Percentiles rank a stretch among this genome's conserved stretches.
Evolutionary conservation across 2,888 invertebrate genomes (phyloP).

Genomic region (Polietes domitor): DNA sequence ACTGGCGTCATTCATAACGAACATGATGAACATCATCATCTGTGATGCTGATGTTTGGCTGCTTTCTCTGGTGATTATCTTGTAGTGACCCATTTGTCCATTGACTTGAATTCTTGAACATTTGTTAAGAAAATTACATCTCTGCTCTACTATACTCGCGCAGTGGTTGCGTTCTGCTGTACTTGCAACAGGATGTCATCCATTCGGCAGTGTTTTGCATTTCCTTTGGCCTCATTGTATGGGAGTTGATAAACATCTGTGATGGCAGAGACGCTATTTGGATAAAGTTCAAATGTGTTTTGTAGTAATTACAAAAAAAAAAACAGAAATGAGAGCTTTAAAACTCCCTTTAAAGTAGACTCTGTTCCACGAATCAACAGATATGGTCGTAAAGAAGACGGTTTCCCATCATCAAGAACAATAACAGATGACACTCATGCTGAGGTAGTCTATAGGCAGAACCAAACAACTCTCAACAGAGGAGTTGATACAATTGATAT

Average conservation of each 20-base stretch:
- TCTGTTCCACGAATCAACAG: not conserved
- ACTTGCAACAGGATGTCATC: not conserved
- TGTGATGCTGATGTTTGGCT: not conserved
- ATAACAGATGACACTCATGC: no score
- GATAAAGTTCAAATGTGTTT: not conserved
- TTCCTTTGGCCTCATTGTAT: not conserved
- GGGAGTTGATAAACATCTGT: not conserved
- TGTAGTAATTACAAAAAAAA: no score
- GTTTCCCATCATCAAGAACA: no score
- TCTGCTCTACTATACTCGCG: not conserved
- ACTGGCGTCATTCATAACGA: not conserved
- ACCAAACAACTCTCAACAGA: no score
- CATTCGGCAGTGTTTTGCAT: not conserved
- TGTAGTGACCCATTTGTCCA: conserved; percentile 8
- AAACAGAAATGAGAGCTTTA: not conserved
- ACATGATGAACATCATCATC: not conserved
- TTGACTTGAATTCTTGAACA: conserved; percentile 3
- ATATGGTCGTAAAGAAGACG: no score
- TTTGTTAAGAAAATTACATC: not conserved
- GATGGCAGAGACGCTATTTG: not conserved
- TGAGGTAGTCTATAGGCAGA: no score
- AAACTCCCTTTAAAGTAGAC: not conserved
- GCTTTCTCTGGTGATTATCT: not conserved
- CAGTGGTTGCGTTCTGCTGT: not conserved
- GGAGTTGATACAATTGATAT: no score